Conservation (phyloP, 2,888 invertebrate genomes). For the Xestia xanthographa region DNA sequence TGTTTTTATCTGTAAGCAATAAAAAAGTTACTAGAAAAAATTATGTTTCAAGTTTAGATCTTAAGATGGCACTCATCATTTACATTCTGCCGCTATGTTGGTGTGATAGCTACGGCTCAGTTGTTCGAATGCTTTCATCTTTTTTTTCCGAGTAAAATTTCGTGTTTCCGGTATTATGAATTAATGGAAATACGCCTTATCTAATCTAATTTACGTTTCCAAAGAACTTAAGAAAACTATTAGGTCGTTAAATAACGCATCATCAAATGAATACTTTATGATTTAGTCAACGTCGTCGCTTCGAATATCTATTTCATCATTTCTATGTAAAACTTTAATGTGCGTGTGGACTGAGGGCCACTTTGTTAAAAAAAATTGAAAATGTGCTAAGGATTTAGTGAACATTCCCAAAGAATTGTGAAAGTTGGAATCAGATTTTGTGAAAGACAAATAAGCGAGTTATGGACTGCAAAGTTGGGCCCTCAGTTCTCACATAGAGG, state of each 20-base stretch:
- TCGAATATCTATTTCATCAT: too few relatives aligned
- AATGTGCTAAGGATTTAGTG: too few relatives aligned
- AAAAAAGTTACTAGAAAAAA: slow-evolving; percentile 54
- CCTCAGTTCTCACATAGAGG: too few relatives aligned
- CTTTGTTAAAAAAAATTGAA: too few relatives aligned
- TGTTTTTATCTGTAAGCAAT: slow-evolving; percentile 31
- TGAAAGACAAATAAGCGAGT: too few relatives aligned
- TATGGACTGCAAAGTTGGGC: too few relatives aligned
- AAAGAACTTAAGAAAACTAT: slow-evolving; percentile 17
- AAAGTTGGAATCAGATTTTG: too few relatives aligned
- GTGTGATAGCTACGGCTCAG: slow-evolving; percentile 14
- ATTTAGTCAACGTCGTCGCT: not conserved
- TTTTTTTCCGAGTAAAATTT: slow-evolving; percentile 37
- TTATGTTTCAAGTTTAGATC: slow-evolving; percentile 39
- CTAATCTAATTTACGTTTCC: slow-evolving; percentile 24
- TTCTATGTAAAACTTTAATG: not conserved
- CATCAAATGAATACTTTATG: not conserved
- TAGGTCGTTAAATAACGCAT: slow-evolving; percentile 3
- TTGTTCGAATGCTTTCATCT: slow-evolving; percentile 58
- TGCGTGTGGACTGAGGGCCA: too few relatives aligned
- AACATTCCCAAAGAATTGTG: too few relatives aligned
- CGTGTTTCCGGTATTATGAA: slow-evolving; percentile 38
- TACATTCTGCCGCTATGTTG: slow-evolving; percentile 43
- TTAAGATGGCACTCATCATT: slow-evolving; percentile 58
- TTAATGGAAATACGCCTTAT: slow-evolving; percentile 46